phyloP scores from a whole-genome alignment of 2,797 vertebrate genomes.

The Spea hammondii region DNA sequence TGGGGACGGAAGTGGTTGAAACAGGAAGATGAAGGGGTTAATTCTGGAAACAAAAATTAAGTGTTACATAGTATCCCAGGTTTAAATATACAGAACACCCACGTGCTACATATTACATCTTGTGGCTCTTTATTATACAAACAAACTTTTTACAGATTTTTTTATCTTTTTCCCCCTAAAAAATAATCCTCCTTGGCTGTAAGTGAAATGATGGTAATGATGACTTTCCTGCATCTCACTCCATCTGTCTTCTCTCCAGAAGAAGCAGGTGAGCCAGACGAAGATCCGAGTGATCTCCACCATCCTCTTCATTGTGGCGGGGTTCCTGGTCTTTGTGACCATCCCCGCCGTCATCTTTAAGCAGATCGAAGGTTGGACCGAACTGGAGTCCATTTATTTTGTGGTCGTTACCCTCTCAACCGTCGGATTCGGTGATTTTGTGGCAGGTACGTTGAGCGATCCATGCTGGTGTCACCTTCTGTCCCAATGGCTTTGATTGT shows the following conservation, averaged over 20 bases:
- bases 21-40: no score
- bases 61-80: no score
- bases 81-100: no score
- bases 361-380: conserved; percentile 90
- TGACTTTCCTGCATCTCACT: not conserved
- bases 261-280: conserved; percentile 95
- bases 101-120: no score
- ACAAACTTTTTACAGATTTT: no score
- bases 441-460: conserved; percentile 81
- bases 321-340: conserved; percentile 93
- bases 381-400: conserved; percentile 94
- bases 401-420: conserved; percentile 97
- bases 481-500: not conserved
- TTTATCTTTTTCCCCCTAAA: no score
- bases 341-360: conserved; percentile 94
- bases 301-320: conserved; percentile 92
- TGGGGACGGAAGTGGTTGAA: no score
- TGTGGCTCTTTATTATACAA: no score
- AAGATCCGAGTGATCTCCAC: conserved; percentile 96
- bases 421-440: conserved; percentile 95
- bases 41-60: no score
- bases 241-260: conserved; percentile 68
- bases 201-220: no score
- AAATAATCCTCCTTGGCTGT: no score
- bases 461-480: no score